These are phyloP conservation scores for Centropus bengalensis DNA, from an alignment of 2,113 vertebrate species.

Conservation along the genomic window DNA sequence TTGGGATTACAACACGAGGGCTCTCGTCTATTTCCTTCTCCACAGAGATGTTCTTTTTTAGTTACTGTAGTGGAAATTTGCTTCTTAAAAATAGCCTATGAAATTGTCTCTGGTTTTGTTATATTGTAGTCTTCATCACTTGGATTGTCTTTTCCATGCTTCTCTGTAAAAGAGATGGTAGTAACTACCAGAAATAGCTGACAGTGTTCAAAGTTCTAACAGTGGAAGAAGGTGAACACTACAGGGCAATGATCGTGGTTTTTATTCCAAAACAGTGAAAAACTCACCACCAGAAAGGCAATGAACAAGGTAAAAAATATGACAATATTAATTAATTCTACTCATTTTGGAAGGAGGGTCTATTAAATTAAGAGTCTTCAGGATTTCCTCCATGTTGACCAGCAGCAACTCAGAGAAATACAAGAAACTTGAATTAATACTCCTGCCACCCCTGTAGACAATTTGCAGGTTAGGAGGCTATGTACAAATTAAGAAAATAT, in stretches of 20 bases:
- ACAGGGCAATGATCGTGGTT: not conserved
- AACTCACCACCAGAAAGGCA: not conserved
- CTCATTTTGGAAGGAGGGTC: not conserved
- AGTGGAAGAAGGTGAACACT: not conserved
- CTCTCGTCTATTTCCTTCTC: not conserved
- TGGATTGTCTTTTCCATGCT: not conserved
- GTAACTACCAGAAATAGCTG: not conserved
- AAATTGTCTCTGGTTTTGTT: not conserved
- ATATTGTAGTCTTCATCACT: not conserved
- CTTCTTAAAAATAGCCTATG: not conserved
- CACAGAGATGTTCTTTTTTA: not conserved
- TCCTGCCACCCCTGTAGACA: not conserved
- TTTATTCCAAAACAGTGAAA: not conserved
- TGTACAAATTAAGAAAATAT: not conserved
- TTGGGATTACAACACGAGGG: not conserved
- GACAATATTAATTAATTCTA: not conserved
- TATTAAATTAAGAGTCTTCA: not conserved
- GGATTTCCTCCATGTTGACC: not conserved
- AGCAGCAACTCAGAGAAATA: not conserved
- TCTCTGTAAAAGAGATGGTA: not conserved
- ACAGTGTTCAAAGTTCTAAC: not conserved
- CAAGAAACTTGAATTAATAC: not conserved
- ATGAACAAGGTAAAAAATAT: not conserved
- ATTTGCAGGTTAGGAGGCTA: not conserved
- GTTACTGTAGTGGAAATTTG: not conserved